Conservation (phyloP, 2,888 invertebrate genomes). For the Drosophila nigritarsus region DNA sequence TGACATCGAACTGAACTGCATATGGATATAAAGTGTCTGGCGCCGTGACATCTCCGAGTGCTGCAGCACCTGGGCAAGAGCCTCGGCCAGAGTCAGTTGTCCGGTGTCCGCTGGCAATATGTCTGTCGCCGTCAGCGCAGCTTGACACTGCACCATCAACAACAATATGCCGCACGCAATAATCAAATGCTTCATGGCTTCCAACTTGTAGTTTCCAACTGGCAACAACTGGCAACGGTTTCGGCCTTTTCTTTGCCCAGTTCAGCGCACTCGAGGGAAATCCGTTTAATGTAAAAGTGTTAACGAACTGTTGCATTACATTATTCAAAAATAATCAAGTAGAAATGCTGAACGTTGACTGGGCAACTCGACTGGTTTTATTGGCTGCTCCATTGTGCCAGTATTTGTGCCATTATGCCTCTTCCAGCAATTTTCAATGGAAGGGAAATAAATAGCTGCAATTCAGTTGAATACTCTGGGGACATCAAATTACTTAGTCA, state of each 20-base stretch:
- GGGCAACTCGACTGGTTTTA: not conserved
- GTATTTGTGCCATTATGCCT: not conserved
- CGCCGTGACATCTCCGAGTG: conserved; percentile 56
- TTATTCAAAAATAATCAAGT: not conserved
- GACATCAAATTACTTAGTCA: not conserved
- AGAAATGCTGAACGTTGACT: not conserved
- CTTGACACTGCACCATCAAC: conserved; percentile 10
- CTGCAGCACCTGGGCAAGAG: conserved; percentile 45
- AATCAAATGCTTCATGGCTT: conserved; percentile 27
- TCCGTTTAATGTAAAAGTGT: conserved; percentile 1
- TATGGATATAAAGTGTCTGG: conserved; percentile 53
- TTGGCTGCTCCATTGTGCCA: not conserved
- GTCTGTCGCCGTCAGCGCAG: not conserved
- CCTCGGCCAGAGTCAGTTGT: conserved; percentile 21
- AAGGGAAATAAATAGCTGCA: not conserved
- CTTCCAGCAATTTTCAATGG: not conserved
- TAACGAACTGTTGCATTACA: not conserved
- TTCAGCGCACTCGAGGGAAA: conserved; percentile 8
- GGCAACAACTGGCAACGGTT: conserved; percentile 5
- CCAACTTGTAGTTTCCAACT: conserved; percentile 20
- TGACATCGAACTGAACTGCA: conserved; percentile 25
- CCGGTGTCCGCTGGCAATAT: not conserved
- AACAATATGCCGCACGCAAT: not conserved
- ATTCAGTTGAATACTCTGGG: not conserved
- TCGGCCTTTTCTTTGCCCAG: not conserved